phyloP scores from a whole-genome alignment of 1,140 invertebrate genomes.

The Drosophila sucinea region DNA sequence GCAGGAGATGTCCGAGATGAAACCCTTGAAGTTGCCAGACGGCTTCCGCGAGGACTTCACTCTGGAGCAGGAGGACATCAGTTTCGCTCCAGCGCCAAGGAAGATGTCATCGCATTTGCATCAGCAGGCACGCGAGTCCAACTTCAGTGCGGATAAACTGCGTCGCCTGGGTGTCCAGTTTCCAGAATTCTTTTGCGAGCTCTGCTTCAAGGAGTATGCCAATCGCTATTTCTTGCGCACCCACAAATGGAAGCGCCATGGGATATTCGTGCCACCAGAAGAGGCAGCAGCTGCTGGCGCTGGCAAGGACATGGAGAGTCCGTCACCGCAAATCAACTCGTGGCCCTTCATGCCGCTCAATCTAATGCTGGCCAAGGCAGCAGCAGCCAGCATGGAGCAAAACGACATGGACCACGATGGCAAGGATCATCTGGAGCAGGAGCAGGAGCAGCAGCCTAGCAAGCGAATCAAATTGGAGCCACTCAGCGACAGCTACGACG shows the following conservation, averaged over 20 bases:
- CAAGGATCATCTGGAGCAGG: conserved; percentile 13
- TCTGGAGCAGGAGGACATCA: conserved; percentile 85
- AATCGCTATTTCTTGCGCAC: conserved; percentile 97
- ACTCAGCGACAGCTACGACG: conserved; percentile 34
- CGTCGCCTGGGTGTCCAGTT: conserved; percentile 91
- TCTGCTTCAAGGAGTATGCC: conserved; percentile 97
- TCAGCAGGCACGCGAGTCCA: conserved; percentile 86
- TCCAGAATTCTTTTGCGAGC: conserved; percentile 95
- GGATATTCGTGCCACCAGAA: conserved; percentile 86
- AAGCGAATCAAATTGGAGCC: conserved; percentile 77
- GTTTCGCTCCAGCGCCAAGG: conserved; percentile 85
- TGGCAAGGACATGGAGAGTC: conserved; percentile 44
- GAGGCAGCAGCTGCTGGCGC: conserved; percentile 28
- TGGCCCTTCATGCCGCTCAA: conserved; percentile 86
- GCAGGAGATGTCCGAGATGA: conserved; percentile 11
- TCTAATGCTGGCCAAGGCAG: conserved; percentile 85
- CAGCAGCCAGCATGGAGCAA: conserved; percentile 32
- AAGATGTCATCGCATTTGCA: conserved; percentile 86
- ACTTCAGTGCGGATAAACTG: conserved; percentile 88
- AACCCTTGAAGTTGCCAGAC: conserved; percentile 75
- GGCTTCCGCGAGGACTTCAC: conserved; percentile 80
- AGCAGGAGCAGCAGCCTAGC: conserved; percentile 46
- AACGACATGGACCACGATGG: conserved; percentile 14
- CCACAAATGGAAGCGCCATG: conserved; percentile 94
- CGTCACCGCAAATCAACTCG: conserved; percentile 70